A percentile compares a stretch with the other conserved stretches of the same genome.
Conservation (phyloP, 2,797 vertebrate genomes). For the Cyclopterus lumpus region DNA sequence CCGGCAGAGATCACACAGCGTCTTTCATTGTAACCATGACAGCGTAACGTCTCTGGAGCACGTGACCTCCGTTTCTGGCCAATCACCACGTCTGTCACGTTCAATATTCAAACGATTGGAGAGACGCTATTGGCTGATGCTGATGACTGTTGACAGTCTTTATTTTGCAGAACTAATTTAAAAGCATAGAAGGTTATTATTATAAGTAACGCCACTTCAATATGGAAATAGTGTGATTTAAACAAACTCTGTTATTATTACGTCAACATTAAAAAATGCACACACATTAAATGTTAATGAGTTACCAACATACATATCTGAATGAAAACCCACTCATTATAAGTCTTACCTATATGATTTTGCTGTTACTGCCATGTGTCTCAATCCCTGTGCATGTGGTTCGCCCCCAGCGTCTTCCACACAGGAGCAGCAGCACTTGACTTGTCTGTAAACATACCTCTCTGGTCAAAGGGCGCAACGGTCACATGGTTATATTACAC, state of each 20-base stretch:
- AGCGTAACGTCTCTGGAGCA: constrained; percentile 76
- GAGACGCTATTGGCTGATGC: constrained; percentile 71
- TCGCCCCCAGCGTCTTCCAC: background rate
- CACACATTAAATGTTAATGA: background rate
- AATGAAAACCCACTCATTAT: background rate
- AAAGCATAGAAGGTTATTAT: background rate
- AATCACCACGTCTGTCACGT: constrained; percentile 52
- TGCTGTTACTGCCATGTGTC: background rate
- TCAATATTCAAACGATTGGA: constrained; percentile 76
- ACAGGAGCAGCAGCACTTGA: constrained; percentile 6
- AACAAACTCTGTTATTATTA: background rate
- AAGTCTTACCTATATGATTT: constrained; percentile 34
- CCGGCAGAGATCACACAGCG: constrained; percentile 77
- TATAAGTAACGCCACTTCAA: background rate
- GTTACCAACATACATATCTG: background rate
- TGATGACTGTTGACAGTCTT: background rate
- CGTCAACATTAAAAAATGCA: background rate
- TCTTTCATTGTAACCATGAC: constrained; percentile 86
- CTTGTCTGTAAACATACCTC: constrained; percentile 54
- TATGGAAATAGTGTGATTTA: background rate
- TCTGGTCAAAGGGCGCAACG: constrained; percentile 78
- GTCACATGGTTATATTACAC: constrained; percentile 56
- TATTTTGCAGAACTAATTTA: constrained; percentile 18
- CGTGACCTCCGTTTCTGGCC: constrained; percentile 51
- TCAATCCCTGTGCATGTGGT: background rate